These are phyloP conservation scores for Heliconius erato DNA, from an alignment of 2,888 invertebrate genomes.

Conservation along the genomic window DNA sequence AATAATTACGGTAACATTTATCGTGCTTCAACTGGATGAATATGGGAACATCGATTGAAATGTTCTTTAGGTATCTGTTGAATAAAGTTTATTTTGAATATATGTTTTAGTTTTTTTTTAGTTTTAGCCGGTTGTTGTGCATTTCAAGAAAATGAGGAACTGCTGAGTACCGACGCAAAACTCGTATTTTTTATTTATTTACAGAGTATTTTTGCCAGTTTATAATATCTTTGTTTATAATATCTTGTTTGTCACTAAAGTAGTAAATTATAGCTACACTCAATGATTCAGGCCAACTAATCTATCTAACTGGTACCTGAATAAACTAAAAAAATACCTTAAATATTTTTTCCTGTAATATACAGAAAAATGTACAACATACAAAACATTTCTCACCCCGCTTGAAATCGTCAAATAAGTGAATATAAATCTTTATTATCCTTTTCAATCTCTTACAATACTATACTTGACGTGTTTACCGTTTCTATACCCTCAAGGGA, in stretches of 20 bases:
- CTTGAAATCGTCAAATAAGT: conserved; percentile 4
- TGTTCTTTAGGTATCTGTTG: not conserved
- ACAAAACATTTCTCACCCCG: not conserved
- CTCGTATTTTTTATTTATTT: too few relatives aligned
- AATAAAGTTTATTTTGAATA: not conserved
- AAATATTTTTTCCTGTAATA: not conserved
- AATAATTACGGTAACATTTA: conserved; percentile 11
- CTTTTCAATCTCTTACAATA: conserved; percentile 33
- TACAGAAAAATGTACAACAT: not conserved
- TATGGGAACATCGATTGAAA: not conserved
- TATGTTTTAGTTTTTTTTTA: too few relatives aligned
- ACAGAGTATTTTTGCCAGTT: too few relatives aligned
- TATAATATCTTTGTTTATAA: too few relatives aligned
- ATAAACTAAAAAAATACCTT: too few relatives aligned
- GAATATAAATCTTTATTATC: conserved; percentile 37
- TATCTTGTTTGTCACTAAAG: too few relatives aligned
- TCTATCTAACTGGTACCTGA: too few relatives aligned
- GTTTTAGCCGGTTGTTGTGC: not conserved
- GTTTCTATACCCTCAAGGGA: conserved; percentile 24
- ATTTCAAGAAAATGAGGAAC: too few relatives aligned
- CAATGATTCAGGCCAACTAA: too few relatives aligned
- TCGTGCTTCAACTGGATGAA: not conserved
- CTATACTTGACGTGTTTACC: conserved; percentile 23
- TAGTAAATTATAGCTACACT: too few relatives aligned
- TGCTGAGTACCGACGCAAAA: too few relatives aligned